Evolutionary conservation across 2,888 invertebrate genomes (phyloP).

Genomic region (Macaria notata): DNA sequence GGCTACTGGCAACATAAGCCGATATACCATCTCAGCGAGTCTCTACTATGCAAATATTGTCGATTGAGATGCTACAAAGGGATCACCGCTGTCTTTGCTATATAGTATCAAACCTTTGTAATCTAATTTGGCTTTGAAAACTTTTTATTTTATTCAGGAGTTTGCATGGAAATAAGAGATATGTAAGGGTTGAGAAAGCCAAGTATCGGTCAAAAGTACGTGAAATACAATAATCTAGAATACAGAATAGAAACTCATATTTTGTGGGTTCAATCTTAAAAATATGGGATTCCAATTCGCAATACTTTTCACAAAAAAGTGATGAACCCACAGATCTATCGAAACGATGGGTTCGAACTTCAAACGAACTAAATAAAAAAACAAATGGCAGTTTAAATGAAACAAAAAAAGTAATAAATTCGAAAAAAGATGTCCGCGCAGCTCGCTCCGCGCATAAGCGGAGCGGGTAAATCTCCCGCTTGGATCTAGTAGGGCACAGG

Average conservation of each 20-base stretch:
- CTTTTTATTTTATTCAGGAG: no score
- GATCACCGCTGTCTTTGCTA: neutral
- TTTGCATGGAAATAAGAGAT: no score
- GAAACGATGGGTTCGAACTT: neutral
- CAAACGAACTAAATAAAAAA: neutral
- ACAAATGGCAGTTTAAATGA: neutral
- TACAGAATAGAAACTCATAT: no score
- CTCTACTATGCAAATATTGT: slow-evolving; percentile 8
- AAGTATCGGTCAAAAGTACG: no score
- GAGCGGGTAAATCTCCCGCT: slow-evolving; percentile 45
- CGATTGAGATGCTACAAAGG: slow-evolving; percentile 10
- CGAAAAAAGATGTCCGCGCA: slow-evolving; percentile 53
- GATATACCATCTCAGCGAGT: slow-evolving; percentile 1
- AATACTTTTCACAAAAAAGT: no score
- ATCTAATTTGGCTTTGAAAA: no score
- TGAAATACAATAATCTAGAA: no score
- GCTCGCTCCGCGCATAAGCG: slow-evolving; percentile 65
- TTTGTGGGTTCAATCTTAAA: no score
- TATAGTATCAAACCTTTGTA: no score
- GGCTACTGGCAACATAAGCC: slow-evolving; percentile 2
- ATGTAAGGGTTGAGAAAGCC: no score
- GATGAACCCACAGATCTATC: no score
- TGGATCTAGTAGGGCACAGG: slow-evolving; percentile 59
- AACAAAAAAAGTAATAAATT: neutral
- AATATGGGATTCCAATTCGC: no score